phyloP scores from a whole-genome alignment of 2,113 vertebrate genomes.

The Menidia beryllina region DNA sequence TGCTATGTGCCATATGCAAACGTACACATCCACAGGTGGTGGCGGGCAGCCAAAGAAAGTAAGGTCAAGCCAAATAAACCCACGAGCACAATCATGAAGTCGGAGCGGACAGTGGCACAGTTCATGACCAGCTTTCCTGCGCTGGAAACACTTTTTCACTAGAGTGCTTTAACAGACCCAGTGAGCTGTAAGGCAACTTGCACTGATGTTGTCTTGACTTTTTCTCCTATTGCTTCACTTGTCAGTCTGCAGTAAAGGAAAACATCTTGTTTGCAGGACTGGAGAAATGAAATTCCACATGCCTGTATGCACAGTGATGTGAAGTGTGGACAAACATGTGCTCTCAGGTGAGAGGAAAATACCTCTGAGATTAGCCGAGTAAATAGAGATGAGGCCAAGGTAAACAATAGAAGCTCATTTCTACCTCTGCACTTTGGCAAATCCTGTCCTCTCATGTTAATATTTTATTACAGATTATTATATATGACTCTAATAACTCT shows the following conservation, averaged over 20 bases:
- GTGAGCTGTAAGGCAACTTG: conserved; percentile 20
- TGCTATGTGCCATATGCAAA: conserved; percentile 13
- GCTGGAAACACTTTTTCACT: conserved; percentile 41
- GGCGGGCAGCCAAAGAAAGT: conserved; percentile 57
- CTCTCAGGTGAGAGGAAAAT: conserved; percentile 3
- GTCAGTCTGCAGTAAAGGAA: conserved; percentile 8
- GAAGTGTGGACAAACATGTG: no score
- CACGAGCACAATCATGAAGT: conserved; percentile 23
- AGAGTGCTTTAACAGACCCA: conserved; percentile 4
- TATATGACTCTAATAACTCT: conserved; percentile 10
- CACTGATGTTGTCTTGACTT: conserved; percentile 4
- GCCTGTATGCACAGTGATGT: no score
- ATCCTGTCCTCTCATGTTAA: neutral
- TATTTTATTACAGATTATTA: neutral
- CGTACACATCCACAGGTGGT: conserved; percentile 18
- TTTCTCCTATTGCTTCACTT: conserved; percentile 4
- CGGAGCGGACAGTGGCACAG: conserved; percentile 15
- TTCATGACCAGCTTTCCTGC: conserved; percentile 24
- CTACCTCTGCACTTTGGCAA: neutral
- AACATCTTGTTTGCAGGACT: no score
- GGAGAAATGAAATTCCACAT: no score
- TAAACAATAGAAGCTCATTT: neutral
- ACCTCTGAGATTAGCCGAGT: neutral
- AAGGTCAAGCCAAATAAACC: conserved; percentile 45
- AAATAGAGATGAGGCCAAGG: no score